Evolutionary conservation across 2,888 invertebrate species (phyloP).

Genomic region (Clusia tigrina): DNA sequence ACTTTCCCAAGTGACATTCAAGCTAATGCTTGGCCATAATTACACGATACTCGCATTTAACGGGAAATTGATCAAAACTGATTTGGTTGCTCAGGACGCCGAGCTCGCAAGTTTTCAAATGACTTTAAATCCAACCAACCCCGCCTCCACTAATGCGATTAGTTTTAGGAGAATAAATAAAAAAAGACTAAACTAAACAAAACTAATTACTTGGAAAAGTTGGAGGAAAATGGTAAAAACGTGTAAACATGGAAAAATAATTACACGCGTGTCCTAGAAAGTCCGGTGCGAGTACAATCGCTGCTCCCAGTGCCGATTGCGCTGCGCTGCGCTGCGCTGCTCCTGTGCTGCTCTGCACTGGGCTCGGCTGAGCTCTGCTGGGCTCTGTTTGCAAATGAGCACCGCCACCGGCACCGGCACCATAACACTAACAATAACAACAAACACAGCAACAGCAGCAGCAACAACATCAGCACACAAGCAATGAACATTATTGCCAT

Average conservation of each 20-base stretch:
- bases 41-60: too few relatives aligned
- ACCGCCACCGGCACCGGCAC: neutral
- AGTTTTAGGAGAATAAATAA: neutral
- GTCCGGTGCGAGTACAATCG: conserved; percentile 9
- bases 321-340: neutral
- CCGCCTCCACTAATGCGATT: too few relatives aligned
- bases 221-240: conserved; percentile 39
- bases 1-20: too few relatives aligned
- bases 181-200: neutral
- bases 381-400: conserved; percentile 24
- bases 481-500: conserved; percentile 34
- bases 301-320: neutral
- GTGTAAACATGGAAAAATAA: conserved; percentile 43
- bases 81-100: too few relatives aligned
- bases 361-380: too few relatives aligned
- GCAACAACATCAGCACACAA: conserved; percentile 9
- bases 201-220: neutral
- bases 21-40: too few relatives aligned
- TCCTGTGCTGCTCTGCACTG: conserved; percentile 15
- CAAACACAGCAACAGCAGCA: neutral
- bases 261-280: conserved; percentile 38
- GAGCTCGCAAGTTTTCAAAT: too few relatives aligned
- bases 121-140: too few relatives aligned
- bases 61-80: too few relatives aligned
- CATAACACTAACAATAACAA: neutral